Evolutionary conservation across 2,888 invertebrate genomes (phyloP), one percentile per base, ranked within the genome.

Genomic region (Eulithis prunata): DNA sequence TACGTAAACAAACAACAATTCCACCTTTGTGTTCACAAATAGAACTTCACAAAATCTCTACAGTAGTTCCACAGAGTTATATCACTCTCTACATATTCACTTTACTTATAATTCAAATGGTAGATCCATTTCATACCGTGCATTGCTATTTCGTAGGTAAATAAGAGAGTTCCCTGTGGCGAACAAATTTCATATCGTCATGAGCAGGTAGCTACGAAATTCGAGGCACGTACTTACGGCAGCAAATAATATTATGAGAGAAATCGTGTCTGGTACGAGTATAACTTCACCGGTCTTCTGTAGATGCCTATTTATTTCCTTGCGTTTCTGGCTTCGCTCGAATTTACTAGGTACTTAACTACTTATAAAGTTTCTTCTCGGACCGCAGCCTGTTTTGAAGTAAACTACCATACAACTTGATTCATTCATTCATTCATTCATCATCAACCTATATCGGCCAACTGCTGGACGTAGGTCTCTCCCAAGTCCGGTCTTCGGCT

Each of bases 181-280:
- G 82, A 81, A 85, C 84, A 83, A 86, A 86, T 85, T 87, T 85
- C 83, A 85, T 84, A 83, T 84, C 83, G 81, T 77, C 81, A 81
- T 83, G 81, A 85, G 83, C 82, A 83, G 86, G 85, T 84, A 84
- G 78, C 78, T 72, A 72, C 76, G 76, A 76, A 80, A 87, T 87
- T 88, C 87, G 57, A 81, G 83, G 81, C 87, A 89, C 88, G 88
- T 87, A 77, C 75, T 73, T 74, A 68, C 80, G 82, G 81, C 78
- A 84, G 85, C 87, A 88, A 88, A 88, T 88, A 88, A 87, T 87
- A 87, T 88, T 86, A 88, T 88, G 86, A 86, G 83, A 82, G 83
- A 83, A 85, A 82, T 83, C 82, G 83, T 84, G 86, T 86, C 86
- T 87, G 81, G 75, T 84, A 78, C 82, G 78, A 83, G 78, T 82